These are phyloP conservation scores for Musca domestica DNA, from an alignment of 1,140 invertebrate genomes.

Conservation along the genomic window DNA sequence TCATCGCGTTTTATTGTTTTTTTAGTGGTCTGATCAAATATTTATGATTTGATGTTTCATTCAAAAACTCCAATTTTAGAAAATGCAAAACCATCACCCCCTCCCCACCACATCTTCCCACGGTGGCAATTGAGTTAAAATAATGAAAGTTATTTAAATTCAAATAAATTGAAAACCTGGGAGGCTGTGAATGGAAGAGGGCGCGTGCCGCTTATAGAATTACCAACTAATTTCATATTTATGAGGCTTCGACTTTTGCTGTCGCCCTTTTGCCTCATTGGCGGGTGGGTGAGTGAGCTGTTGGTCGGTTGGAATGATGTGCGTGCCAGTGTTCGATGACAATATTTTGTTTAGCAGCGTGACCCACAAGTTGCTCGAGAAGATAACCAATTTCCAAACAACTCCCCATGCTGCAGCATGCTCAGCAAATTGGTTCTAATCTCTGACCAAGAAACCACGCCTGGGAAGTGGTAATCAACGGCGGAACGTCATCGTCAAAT, in stretches of 20 bases:
- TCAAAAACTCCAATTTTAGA: too few species aligned
- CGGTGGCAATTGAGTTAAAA: neutral
- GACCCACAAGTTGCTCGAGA: neutral
- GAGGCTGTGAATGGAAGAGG: constrained; percentile 28
- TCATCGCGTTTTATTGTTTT: neutral
- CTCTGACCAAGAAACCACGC: neutral
- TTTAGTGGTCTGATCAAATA: neutral
- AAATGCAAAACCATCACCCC: neutral
- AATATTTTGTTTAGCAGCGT: constrained; percentile 4
- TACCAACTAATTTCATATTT: constrained; percentile 54
- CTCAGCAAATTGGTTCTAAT: constrained; percentile 11
- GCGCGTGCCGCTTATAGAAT: constrained; percentile 54
- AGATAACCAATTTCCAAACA: too few species aligned
- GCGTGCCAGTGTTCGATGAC: neutral
- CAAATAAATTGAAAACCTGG: neutral
- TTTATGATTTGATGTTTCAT: neutral
- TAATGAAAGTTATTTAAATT: too few species aligned
- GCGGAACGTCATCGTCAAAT: too few species aligned
- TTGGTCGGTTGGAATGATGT: too few species aligned
- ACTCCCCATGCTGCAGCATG: neutral
- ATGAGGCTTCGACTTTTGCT: constrained; percentile 44
- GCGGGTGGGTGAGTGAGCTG: neutral
- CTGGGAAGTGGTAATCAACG: too few species aligned
- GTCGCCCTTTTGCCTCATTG: neutral
- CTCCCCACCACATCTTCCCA: neutral